Conservation (phyloP, 2,888 invertebrate species). For the Agrotis exclamationis region DNA sequence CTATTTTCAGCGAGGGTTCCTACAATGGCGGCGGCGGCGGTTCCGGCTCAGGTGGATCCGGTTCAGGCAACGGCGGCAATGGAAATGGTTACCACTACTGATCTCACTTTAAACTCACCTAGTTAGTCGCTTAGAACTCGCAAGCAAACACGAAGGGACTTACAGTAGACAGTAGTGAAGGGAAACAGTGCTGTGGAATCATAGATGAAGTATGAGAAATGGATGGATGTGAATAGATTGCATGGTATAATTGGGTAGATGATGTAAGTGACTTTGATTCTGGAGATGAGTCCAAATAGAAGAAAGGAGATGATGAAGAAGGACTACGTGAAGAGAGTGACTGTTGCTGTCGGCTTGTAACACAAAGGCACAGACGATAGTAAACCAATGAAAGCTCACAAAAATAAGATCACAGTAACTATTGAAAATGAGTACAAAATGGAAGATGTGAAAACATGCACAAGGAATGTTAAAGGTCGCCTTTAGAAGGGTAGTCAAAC, state of each 20-base stretch:
- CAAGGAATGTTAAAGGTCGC: constrained; percentile 38
- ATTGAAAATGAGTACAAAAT: constrained; percentile 10
- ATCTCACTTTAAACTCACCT: constrained; percentile 74
- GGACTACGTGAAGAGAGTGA: neutral
- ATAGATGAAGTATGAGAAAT: neutral
- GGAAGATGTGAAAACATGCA: constrained; percentile 20
- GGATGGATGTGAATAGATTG: neutral
- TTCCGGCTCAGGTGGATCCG: constrained; percentile 71
- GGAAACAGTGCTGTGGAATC: constrained; percentile 40
- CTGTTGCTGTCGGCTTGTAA: neutral
- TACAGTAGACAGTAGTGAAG: neutral
- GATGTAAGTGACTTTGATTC: neutral
- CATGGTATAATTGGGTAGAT: neutral
- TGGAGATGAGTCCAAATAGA: neutral
- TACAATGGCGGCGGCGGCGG: constrained; percentile 80
- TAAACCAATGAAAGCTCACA: neutral
- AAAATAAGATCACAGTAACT: neutral
- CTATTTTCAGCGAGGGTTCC: constrained; percentile 82
- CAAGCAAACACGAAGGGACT: constrained; percentile 46
- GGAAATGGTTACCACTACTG: constrained; percentile 85
- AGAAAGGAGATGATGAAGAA: neutral
- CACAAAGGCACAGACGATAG: neutral
- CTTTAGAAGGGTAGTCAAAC: constrained; percentile 39
- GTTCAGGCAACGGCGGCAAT: constrained; percentile 66
- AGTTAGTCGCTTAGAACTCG: constrained; percentile 67